Base-by-base conservation (phyloP, 2,888 invertebrate genomes). In the Drosophila pseudotalamancana region DNA sequence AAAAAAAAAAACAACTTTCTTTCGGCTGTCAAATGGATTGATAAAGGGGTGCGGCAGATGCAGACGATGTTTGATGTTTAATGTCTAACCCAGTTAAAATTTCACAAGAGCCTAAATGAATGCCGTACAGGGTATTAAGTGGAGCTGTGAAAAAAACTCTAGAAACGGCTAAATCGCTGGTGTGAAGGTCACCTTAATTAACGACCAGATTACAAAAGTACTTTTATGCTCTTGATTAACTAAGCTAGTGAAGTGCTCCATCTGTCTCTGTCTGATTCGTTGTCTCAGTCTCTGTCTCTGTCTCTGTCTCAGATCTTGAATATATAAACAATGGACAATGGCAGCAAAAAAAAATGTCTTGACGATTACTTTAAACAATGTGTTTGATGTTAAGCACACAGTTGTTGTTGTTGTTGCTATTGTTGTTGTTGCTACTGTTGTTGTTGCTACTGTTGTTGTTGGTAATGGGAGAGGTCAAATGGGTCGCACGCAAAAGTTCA, bases 391-490 rank as follows among this genome's bases (percentile, higher is more conserved):
- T 50, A 9, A 9, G 9, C 3, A 3, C 25, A 6, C 25, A 25
- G 16, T 35, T 50, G 16, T 27, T 45, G 25, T 9, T 9, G 1
- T 9, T 25, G 25, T 9, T 1, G 1, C 21, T 51, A 21, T 16
- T 48, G 11, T 34, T 45, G 51, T 31, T 35, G 25, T 9, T 9
- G 1, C 25, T 25, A 9, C 25, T 1, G 1, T 25, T 51, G 25
- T 16, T 48, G 11, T 34, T 45, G 51, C 25, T 35, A 31, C 31
- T 43, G 62, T 25, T 43, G 63, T 57, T 63, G 57, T 37, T 54
- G 54, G 46, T 56, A 53, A 66, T 53, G 72, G 45, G 29, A 42
- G 68, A 72, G 72, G 69, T 73, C 72, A 72, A 72, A 55, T 65
- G 54, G 64, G 46, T 49, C 16, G 53, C 66, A 60, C 42, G 29